These are phyloP conservation scores for Achroia grisella DNA, from an alignment of 1,140 invertebrate species.

Conservation along the genomic window DNA sequence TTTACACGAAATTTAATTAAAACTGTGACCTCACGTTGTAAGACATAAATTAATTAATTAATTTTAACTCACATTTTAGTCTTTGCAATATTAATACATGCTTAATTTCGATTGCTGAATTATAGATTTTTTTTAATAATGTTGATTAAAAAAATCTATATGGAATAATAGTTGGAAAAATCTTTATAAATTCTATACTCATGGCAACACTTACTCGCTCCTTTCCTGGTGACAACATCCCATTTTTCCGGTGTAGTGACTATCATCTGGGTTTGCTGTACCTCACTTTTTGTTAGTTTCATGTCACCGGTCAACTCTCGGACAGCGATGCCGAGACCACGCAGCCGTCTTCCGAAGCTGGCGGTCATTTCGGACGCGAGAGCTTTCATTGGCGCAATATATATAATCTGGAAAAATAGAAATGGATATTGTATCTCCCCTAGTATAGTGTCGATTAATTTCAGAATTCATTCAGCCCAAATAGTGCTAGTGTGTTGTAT, in stretches of 20 bases:
- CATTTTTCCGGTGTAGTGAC: constrained; percentile 99
- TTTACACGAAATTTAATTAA: too few relatives aligned
- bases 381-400: constrained; percentile 99
- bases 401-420: constrained; percentile 86
- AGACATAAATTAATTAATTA: too few relatives aligned
- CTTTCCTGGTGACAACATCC: constrained; percentile 99
- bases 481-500: too few relatives aligned
- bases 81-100: too few relatives aligned
- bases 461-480: too few relatives aligned
- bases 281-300: constrained; percentile 96
- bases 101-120: too few relatives aligned
- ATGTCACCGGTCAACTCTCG: constrained; percentile 98
- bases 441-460: too few relatives aligned
- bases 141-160: too few relatives aligned
- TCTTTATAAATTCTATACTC: constrained; percentile 3
- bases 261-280: constrained; percentile 97
- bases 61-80: too few relatives aligned
- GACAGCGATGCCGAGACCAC: constrained; percentile 85
- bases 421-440: too few relatives aligned
- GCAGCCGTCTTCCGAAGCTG: constrained; percentile 91
- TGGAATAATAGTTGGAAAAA: neutral
- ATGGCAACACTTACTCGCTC: constrained; percentile 74
- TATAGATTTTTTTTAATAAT: too few relatives aligned
- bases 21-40: too few relatives aligned
- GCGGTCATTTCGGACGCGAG: constrained; percentile 98